Conservation (phyloP, 2,797 vertebrate genomes). For the Paedocypris micromegethes region DNA sequence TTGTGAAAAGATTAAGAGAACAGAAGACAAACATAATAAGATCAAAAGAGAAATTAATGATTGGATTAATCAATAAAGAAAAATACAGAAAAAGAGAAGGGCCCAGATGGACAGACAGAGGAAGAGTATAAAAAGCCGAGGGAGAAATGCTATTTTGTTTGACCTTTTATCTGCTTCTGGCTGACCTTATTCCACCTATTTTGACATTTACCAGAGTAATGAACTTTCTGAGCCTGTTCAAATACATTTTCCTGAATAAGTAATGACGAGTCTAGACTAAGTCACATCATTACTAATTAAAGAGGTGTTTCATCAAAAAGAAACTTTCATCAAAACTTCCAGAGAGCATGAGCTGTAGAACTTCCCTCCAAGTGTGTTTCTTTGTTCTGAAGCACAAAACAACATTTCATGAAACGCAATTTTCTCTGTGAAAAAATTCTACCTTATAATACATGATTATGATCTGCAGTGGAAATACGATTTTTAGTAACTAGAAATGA, state of each 20-base stretch:
- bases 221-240: constrained; percentile 16
- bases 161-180: constrained; percentile 29
- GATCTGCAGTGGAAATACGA: not conserved
- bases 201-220: constrained; percentile 33
- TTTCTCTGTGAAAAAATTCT: not conserved
- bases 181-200: constrained; percentile 25
- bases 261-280: not conserved
- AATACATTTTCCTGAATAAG: not conserved
- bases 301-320: too few relatives aligned
- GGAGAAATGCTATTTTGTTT: not conserved
- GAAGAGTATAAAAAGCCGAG: too few relatives aligned
- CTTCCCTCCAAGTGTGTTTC: too few relatives aligned
- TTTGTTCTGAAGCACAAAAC: constrained; percentile 1
- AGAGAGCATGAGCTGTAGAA: too few relatives aligned
- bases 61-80: constrained; percentile 41
- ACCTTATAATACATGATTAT: not conserved
- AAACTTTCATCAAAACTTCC: too few relatives aligned
- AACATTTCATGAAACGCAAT: not conserved
- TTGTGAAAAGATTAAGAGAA: too few relatives aligned
- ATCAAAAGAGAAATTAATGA: constrained; percentile 41
- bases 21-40: constrained; percentile 47
- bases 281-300: not conserved
- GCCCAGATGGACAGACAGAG: too few relatives aligned
- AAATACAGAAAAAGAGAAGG: constrained; percentile 31
- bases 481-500: not conserved